Evolutionary conservation across 2,797 vertebrate genomes (phyloP).

Genomic region (Phoebastria nigripes): DNA sequence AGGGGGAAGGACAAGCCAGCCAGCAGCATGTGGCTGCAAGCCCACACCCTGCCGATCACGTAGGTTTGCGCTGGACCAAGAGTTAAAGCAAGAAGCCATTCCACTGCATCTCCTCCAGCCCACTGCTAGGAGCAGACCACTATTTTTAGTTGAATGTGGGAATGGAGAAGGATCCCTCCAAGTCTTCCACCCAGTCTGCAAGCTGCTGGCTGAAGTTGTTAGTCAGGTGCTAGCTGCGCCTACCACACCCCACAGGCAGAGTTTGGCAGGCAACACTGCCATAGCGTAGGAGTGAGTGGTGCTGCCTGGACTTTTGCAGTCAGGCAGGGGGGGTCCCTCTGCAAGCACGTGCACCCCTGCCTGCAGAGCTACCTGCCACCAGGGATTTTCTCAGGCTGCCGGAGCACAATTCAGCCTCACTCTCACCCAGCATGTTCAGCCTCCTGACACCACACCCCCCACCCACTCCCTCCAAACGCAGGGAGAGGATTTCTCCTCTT

Average conservation of each 20-base stretch:
- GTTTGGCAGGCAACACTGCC: accelerated
- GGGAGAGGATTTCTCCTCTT: neutral
- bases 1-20: conserved; percentile 19
- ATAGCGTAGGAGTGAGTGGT: accelerated
- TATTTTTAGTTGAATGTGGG: neutral
- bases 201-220: neutral
- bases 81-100: conserved; percentile 52
- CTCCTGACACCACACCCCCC: conserved; percentile 36
- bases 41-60: neutral
- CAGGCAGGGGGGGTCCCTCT: accelerated
- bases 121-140: neutral
- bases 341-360: neutral
- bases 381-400: neutral
- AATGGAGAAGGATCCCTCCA: neutral
- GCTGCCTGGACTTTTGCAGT: neutral
- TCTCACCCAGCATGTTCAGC: neutral
- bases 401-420: neutral
- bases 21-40: neutral
- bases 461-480: neutral
- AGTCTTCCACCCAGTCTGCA: neutral
- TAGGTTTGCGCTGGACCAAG: neutral
- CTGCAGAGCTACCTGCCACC: neutral
- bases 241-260: conserved; percentile 40
- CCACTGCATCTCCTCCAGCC: conserved; percentile 10
- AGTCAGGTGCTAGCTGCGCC: neutral